Percentiles rank a stretch among this genome's conserved stretches.
phyloP scores from a whole-genome alignment of 2,888 invertebrate genomes.

The Drosophila mulleri region DNA sequence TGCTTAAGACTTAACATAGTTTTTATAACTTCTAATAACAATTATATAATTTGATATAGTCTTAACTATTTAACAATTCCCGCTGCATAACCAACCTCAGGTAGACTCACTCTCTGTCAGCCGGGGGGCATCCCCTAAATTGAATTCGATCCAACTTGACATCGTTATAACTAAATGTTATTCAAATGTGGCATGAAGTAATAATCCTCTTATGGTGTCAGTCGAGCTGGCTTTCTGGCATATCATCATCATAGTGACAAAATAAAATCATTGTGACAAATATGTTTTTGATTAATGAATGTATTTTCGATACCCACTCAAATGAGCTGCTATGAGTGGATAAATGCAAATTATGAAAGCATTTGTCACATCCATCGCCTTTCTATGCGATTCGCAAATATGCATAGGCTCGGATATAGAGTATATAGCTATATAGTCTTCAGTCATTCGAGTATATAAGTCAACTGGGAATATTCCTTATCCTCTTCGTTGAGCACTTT shows the following conservation, averaged over 20 bases:
- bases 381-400: neutral
- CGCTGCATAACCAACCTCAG: neutral
- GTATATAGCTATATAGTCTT: too few species aligned
- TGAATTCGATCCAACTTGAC: neutral
- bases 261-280: constrained; percentile 10
- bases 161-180: constrained; percentile 5
- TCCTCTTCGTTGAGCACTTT: neutral
- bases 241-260: constrained; percentile 18
- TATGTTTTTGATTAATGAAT: constrained; percentile 23
- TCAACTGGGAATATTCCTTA: neutral
- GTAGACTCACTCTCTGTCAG: neutral
- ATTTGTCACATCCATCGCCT: neutral
- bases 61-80: neutral
- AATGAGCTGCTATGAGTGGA: neutral
- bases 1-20: neutral
- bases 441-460: too few species aligned
- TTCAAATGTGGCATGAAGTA: neutral
- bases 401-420: too few species aligned
- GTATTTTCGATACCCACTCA: neutral
- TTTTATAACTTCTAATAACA: too few species aligned
- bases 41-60: too few species aligned
- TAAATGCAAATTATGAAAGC: constrained; percentile 2
- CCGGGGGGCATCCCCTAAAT: constrained; percentile 1
- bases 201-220: constrained; percentile 14
- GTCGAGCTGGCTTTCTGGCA: constrained; percentile 6